Evolutionary conservation across 37 sponge, comb jelly and placozoan species (phyloP).

Genomic region (Amphimedon queenslandica): DNA sequence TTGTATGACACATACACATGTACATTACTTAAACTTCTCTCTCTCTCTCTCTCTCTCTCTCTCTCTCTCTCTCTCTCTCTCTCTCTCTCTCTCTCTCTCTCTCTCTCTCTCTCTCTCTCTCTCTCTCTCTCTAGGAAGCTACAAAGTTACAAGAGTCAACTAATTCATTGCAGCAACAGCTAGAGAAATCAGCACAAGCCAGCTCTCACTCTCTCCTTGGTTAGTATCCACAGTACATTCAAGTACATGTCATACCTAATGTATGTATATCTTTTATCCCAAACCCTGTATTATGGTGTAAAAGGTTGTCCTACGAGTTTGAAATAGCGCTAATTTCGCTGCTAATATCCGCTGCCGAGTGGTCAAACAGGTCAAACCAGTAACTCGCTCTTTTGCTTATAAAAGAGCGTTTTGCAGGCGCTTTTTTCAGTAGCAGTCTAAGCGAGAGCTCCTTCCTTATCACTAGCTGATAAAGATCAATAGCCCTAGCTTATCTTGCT

Average conservation of each 20-base stretch:
- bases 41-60: not conserved
- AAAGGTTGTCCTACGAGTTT: too few species aligned
- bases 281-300: not conserved
- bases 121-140: constrained; percentile 17
- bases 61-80: not conserved
- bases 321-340: too few species aligned
- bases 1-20: constrained; percentile 23
- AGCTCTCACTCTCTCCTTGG: constrained; percentile 34
- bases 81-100: not conserved
- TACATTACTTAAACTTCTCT: too few species aligned
- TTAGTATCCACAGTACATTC: constrained; percentile 9
- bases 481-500: too few species aligned
- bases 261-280: not conserved
- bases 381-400: too few species aligned
- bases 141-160: constrained; percentile 36
- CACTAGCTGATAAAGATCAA: too few species aligned
- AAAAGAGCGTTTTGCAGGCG: too few species aligned
- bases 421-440: too few species aligned
- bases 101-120: not conserved
- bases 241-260: not conserved
- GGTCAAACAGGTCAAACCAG: too few species aligned
- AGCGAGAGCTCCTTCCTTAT: too few species aligned
- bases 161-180: constrained; percentile 29
- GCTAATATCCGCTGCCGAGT: too few species aligned
- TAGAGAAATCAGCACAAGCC: constrained; percentile 25